A percentile compares a stretch with the other conserved stretches of the same genome.
phyloP scores from a whole-genome alignment of 2,888 invertebrate genomes.

The Rotaria sp. region DNA sequence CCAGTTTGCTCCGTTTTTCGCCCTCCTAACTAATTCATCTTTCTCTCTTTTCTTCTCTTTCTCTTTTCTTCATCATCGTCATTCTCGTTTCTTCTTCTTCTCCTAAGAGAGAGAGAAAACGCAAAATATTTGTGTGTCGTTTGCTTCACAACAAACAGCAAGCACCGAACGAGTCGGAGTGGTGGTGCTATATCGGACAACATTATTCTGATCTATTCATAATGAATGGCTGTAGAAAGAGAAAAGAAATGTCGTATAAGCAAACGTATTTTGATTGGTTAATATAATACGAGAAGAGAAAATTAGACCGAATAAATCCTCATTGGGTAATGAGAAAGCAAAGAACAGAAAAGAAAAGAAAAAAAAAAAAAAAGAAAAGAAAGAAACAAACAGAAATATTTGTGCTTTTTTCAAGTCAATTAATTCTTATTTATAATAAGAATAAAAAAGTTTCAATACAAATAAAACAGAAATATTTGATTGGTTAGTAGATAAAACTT shows the following conservation, averaged over 20 bases:
- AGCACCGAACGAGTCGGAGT: not conserved
- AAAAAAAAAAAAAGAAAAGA: not conserved
- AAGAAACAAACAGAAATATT: conserved; percentile 6
- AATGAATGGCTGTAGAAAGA: not conserved
- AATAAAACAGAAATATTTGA: not conserved
- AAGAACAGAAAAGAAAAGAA: not conserved
- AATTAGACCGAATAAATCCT: not conserved
- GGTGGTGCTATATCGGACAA: conserved; percentile 9
- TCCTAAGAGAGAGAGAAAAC: not conserved
- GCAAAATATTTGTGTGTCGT: conserved; percentile 24
- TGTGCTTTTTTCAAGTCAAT: conserved; percentile 7
- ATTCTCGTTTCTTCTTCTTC: not conserved
- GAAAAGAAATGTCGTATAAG: not conserved
- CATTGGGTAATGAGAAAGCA: not conserved
- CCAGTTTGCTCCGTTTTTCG: conserved; percentile 22
- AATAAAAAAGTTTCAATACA: not conserved
- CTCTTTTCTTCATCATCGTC: not conserved
- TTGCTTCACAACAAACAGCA: conserved; percentile 24
- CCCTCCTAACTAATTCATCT: conserved; percentile 19
- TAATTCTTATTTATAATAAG: not conserved
- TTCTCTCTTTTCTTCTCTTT: conserved; percentile 22
- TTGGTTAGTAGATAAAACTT: not conserved
- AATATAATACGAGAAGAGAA: not conserved
- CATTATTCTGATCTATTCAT: conserved; percentile 19
- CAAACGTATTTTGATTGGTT: not conserved